These are phyloP conservation scores for Ophiodon elongatus DNA, from an alignment of 2,113 vertebrate genomes.

Conservation along the genomic window DNA sequence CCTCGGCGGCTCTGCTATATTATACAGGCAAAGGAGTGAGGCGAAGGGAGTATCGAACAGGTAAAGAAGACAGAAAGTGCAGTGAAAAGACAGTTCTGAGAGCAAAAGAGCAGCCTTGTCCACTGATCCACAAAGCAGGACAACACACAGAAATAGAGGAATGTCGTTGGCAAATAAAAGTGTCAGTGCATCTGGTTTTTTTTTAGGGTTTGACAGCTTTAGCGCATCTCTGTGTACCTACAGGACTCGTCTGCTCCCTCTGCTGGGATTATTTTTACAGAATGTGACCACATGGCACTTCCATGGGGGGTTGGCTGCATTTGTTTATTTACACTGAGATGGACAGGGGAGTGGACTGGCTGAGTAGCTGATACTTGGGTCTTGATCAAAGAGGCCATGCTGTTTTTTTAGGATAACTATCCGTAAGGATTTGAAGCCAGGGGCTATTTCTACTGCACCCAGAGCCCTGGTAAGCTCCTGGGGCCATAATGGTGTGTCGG, in stretches of 20 bases:
- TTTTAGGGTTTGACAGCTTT: constrained; percentile 20
- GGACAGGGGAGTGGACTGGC: neutral
- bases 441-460: constrained; percentile 7
- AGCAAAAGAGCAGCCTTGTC: constrained; percentile 17
- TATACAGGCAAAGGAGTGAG: constrained; percentile 27
- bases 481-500: constrained; percentile 12
- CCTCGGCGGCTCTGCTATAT: neutral
- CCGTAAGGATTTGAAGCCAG: constrained; percentile 24
- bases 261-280: constrained; percentile 32
- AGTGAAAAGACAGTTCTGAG: constrained; percentile 32
- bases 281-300: constrained; percentile 5
- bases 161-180: constrained; percentile 14
- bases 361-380: neutral
- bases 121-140: constrained; percentile 38
- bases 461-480: constrained; percentile 6
- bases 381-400: constrained; percentile 37
- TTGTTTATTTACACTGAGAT: constrained; percentile 45
- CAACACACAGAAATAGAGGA: constrained; percentile 12
- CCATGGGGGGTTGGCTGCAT: constrained; percentile 8
- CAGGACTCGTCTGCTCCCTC: constrained; percentile 37
- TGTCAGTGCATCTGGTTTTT: neutral
- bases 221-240: constrained; percentile 1
- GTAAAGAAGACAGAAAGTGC: constrained; percentile 10
- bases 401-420: constrained; percentile 22
- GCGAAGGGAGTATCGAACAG: neutral